phyloP scores from a whole-genome alignment of 2,797 vertebrate genomes.

The Pipistrellus pipistrellus region DNA sequence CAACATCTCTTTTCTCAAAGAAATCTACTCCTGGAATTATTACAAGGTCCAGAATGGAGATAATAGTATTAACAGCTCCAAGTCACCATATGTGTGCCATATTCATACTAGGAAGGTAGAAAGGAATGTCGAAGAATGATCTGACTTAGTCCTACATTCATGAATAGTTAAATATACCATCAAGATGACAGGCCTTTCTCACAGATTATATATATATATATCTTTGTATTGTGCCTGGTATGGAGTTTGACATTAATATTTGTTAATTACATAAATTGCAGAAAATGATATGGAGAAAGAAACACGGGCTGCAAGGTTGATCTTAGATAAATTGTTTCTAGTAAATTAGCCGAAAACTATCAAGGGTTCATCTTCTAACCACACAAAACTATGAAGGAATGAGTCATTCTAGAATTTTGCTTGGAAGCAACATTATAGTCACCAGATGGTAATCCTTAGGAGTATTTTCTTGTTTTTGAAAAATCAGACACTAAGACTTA shows the following conservation, averaged over 20 bases:
- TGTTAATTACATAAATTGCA: conserved; percentile 12
- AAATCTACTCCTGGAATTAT: neutral
- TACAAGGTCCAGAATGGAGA: neutral
- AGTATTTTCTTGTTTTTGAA: conserved; percentile 44
- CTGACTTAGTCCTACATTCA: neutral
- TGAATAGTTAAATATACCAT: neutral
- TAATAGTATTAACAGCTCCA: neutral
- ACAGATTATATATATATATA: too few species aligned
- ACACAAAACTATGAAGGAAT: conserved; percentile 22
- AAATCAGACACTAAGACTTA: neutral
- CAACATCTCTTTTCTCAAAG: conserved; percentile 25
- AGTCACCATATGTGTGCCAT: neutral
- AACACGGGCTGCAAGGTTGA: neutral
- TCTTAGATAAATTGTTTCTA: neutral
- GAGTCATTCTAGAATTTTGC: conserved; percentile 20
- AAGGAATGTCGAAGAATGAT: neutral
- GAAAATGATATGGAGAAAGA: neutral
- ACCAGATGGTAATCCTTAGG: neutral
- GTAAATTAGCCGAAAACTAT: conserved; percentile 31
- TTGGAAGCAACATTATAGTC: neutral
- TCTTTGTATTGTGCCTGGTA: neutral
- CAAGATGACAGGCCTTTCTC: neutral
- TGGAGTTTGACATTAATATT: neutral
- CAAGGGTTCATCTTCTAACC: neutral
- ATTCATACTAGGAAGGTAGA: neutral